Evolutionary conservation across 2,113 vertebrate genomes (phyloP), one percentile per base, ranked within the genome.

Genomic region (Neodon shergylaensis): DNA sequence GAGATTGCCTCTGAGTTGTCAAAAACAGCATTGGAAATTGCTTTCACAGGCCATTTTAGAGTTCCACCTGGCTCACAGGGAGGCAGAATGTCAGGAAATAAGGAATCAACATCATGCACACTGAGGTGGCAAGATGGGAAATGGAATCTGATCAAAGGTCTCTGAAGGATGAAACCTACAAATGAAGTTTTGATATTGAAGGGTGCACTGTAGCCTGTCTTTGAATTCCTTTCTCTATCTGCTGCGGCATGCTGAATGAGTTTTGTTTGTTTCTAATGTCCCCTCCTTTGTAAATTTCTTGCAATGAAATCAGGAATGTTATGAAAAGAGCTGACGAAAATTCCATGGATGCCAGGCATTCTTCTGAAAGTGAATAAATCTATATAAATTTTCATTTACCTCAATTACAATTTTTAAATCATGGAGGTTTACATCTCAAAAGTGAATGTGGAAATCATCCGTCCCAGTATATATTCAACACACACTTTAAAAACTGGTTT

Each of bases 61-160:
- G 94, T 97, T 97, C 97, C 92, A 98, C 95, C 96, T 98, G 97
- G 97, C 95, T 98, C 96, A 96, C 96, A 81, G 79, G 77, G 95
- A 98, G 95, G 93, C 93, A 98, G 98, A 97, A 97, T 98, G 98
- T 98, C 98, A 98, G 95, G 95, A 98, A 98, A 98, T 98, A 98
- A 98, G 97, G 97, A 98, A 98, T 97, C 96, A 97, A 97, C 93
- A 96, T 96, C 98, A 97, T 95, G 97, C 66, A 97, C 96, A 90
- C 86, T 96, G 96, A 98, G 97, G 97, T 85, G 98, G 94, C 94
- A 98, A 97, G 95, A 97, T 91, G 83, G 92, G 90, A 97, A 98
- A 98, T 52, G 49, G 84, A 91, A 98, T 97, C 97, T 92, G 96
- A 98, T 98, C 97, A 98, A 98, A 98, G 97, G 97, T 97, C 95